Conservation (phyloP, 2,113 vertebrate species). For the Delphinapterus leucas region DNA sequence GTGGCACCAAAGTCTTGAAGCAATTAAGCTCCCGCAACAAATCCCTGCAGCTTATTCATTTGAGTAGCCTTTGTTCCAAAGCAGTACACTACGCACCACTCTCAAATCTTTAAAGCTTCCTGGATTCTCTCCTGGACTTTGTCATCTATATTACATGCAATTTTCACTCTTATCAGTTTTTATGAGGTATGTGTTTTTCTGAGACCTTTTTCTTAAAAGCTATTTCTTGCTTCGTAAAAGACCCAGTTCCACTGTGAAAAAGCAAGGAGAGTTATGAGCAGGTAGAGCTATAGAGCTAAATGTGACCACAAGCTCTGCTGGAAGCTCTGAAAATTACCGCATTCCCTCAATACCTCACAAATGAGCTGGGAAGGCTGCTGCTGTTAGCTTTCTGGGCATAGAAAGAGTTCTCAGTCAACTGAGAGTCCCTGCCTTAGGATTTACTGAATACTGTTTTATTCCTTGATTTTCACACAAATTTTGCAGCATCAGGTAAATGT, state of each 20-base stretch:
- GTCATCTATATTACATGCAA: slow-evolving; percentile 6
- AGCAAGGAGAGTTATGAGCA: background rate
- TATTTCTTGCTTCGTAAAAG: slow-evolving; percentile 24
- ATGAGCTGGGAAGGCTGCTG: background rate
- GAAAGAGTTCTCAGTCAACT: background rate
- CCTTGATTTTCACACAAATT: slow-evolving; percentile 19
- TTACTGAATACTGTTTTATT: background rate
- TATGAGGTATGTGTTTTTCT: slow-evolving; percentile 40
- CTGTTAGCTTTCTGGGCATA: background rate
- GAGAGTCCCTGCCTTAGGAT: background rate
- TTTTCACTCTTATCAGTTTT: slow-evolving; percentile 33
- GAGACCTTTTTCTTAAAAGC: slow-evolving; percentile 47
- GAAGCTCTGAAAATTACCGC: background rate
- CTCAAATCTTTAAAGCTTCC: slow-evolving; percentile 1
- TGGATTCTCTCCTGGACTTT: background rate
- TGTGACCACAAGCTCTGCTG: background rate
- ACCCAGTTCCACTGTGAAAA: background rate
- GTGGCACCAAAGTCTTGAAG: slow-evolving; percentile 23
- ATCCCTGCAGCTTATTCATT: background rate
- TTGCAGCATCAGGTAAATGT: background rate
- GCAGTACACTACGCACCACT: background rate
- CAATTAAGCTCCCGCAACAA: slow-evolving; percentile 45
- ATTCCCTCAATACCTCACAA: background rate
- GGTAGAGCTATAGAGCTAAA: background rate
- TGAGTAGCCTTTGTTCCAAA: slow-evolving; percentile 7